Base-by-base conservation (phyloP, 2,113 vertebrate species). In the Neogobius melanostomus region DNA sequence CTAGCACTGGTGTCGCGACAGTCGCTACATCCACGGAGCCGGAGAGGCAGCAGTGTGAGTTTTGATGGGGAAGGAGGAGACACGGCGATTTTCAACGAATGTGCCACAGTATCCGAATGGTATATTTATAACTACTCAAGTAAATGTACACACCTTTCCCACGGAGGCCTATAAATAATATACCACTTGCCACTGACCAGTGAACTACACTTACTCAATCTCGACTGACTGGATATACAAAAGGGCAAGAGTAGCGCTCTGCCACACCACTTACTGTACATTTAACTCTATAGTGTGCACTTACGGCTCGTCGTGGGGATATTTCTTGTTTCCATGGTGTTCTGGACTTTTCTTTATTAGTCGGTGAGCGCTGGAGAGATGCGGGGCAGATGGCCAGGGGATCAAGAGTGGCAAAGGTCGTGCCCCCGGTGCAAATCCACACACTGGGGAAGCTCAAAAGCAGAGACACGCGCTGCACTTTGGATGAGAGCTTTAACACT, bases 391-490 rank as follows among this genome's bases (percentile, higher is more conserved):
- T 79, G 85, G 77, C 43, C 53, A 57, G 72, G 75, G 73, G 73
- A 79, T 75, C 44, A 75, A 76, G 57, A 2, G n/a, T 44, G 77
- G 63, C 57, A 71, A 77, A 80, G 79, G 85, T 85, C 80, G 17
- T 5, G 54, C 11, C 67, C 78, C 73, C 21, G 56, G 66, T 51
- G 64, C 53, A 78, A 74, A 66, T 48, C 11, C 69, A 47, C 60
- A 9, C 64, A 36, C 28, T 36, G 0, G 47, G 64, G 43, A 66
- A 15, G n/a, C 54, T 47, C 6, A 6, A 63, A 67, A 44, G 51
- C 12, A 1, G 28, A 65, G 48, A 17, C 28, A 7, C 1, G 52
- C 15, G n/a, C 21, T 7, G 21, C 16, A 11, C 46, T 28, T 62
- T 15, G 60, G 36, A 16, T 44, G 60, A 16, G 42, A 16, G 43